phyloP scores from a whole-genome alignment of 2,888 invertebrate genomes.

The Ophonus ardosiacus region DNA sequence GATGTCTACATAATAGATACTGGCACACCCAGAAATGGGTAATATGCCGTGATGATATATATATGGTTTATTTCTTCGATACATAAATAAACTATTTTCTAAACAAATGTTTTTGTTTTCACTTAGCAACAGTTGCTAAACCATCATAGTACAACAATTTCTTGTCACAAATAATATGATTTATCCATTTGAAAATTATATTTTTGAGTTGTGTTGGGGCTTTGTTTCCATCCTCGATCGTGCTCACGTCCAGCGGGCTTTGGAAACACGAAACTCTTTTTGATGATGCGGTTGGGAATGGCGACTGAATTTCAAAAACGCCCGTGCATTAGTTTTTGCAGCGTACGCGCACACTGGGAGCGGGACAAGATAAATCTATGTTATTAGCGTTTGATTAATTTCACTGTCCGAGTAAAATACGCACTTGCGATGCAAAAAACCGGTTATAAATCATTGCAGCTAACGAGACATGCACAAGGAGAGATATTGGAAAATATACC shows the following conservation, averaged over 20 bases:
- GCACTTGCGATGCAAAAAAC: constrained; percentile 59
- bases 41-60: too few relatives aligned
- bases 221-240: too few relatives aligned
- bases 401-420: constrained; percentile 58
- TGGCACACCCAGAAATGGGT: too few relatives aligned
- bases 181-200: not conserved
- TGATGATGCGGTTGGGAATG: constrained; percentile 25
- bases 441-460: constrained; percentile 53
- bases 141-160: not conserved
- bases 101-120: too few relatives aligned
- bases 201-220: not conserved
- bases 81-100: too few relatives aligned
- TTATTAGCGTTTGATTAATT: constrained; percentile 61
- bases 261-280: constrained; percentile 37
- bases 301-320: constrained; percentile 43
- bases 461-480: constrained; percentile 52
- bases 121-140: too few relatives aligned
- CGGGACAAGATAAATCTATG: constrained; percentile 60
- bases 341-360: constrained; percentile 6
- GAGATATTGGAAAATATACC: constrained; percentile 37
- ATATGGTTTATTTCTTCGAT: too few relatives aligned
- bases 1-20: too few relatives aligned
- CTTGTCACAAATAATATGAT: not conserved
- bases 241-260: not conserved
- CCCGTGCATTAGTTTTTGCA: constrained; percentile 24